A percentile compares a stretch with the other conserved stretches of the same genome.
Evolutionary conservation across 37 sponge, comb jelly and placozoan genomes (phyloP).

Genomic region (Halichondria panicea): DNA sequence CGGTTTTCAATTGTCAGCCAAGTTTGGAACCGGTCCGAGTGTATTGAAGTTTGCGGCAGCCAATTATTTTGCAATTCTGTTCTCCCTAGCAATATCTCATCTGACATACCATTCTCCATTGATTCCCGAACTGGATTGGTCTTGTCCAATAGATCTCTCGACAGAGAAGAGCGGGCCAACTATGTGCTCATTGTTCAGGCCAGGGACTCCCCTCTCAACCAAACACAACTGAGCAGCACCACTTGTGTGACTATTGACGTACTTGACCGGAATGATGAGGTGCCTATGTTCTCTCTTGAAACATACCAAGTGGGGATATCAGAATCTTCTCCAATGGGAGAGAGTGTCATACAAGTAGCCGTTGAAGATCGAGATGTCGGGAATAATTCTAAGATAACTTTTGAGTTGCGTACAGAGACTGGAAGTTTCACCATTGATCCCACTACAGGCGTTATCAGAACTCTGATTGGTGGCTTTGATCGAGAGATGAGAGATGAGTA

Average conservation of each 20-base stretch:
- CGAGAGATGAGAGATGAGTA: constrained; percentile 38
- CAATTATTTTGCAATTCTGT: neutral
- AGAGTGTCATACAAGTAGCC: constrained; percentile 13
- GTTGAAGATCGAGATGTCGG: constrained; percentile 61
- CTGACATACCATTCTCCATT: neutral
- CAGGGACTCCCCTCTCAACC: constrained; percentile 15
- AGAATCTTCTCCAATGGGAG: constrained; percentile 31
- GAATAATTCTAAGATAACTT: constrained; percentile 55
- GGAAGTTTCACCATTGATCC: constrained; percentile 54
- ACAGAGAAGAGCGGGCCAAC: constrained; percentile 45
- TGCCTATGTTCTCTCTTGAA: constrained; percentile 42
- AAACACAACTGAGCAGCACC: constrained; percentile 10
- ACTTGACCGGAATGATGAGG: constrained; percentile 71
- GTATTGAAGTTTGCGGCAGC: neutral
- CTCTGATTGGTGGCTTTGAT: constrained; percentile 25
- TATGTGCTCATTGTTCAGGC: constrained; percentile 53
- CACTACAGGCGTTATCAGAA: constrained; percentile 43
- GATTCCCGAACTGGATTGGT: constrained; percentile 40
- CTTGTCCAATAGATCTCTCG: constrained; percentile 5
- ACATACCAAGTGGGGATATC: constrained; percentile 21
- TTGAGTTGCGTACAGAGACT: constrained; percentile 4
- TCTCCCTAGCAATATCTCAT: neutral
- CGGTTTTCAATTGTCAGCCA: constrained; percentile 12
- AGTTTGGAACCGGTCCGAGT: constrained; percentile 1
- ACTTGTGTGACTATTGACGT: constrained; percentile 43